phyloP scores from a whole-genome alignment of 1,140 invertebrate species.

The Bombyx mori region DNA sequence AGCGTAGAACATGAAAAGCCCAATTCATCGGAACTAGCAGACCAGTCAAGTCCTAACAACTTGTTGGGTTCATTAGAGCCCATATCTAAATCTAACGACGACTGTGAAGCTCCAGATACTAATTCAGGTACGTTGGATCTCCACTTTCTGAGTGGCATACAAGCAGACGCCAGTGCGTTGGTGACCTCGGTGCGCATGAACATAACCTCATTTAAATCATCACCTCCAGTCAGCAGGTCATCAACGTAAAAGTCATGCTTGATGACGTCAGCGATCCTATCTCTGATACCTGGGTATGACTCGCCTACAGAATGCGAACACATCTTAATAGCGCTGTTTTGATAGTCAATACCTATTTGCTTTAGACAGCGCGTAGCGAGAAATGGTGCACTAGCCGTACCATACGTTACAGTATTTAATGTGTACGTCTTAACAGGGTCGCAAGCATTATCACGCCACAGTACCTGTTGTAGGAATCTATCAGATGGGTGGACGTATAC shows the following conservation, averaged over 20 bases:
- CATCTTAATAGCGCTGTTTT: too few species aligned
- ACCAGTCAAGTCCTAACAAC: slow-evolving; percentile 14
- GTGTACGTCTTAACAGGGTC: slow-evolving; percentile 14
- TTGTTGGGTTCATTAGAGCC: slow-evolving; percentile 8
- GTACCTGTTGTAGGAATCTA: slow-evolving; percentile 30
- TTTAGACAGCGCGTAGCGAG: too few species aligned
- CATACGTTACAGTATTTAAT: too few species aligned
- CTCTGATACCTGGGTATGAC: too few species aligned
- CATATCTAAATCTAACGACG: slow-evolving; percentile 12
- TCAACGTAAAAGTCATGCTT: too few species aligned
- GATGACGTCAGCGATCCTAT: too few species aligned
- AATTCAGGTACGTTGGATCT: slow-evolving; percentile 9
- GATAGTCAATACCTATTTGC: too few species aligned
- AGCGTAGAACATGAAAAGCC: slow-evolving; percentile 2
- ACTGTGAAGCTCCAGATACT: not conserved
- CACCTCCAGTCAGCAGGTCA: slow-evolving; percentile 49
- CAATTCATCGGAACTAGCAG: slow-evolving; percentile 7
- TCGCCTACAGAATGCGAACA: too few species aligned
- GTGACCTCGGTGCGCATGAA: slow-evolving; percentile 12
- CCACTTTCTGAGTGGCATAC: slow-evolving; percentile 11
- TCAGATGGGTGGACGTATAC: slow-evolving; percentile 27
- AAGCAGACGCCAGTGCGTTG: slow-evolving; percentile 1
- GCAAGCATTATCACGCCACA: slow-evolving; percentile 19
- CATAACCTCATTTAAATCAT: slow-evolving; percentile 17
- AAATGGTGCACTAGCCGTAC: too few species aligned